phyloP scores from a whole-genome alignment of 2,797 vertebrate genomes.

The Ptychobarbus kaznakovi region DNA sequence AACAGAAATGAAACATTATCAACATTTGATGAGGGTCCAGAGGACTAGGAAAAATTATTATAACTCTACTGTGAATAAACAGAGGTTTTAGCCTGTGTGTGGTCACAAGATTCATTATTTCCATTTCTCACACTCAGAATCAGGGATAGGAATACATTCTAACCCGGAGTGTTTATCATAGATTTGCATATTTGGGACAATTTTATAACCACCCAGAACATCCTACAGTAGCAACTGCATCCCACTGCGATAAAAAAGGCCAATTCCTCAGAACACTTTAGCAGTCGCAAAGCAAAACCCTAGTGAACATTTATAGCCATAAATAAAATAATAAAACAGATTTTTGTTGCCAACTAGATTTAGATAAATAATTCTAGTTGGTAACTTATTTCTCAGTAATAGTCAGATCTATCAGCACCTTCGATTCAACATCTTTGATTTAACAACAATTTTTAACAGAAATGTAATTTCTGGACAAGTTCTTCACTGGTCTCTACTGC shows the following conservation, averaged over 20 bases:
- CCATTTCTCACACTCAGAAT: neutral
- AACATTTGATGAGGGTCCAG: constrained; percentile 22
- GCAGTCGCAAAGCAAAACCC: neutral
- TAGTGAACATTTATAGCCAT: neutral
- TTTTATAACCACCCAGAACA: neutral
- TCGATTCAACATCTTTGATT: neutral
- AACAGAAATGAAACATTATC: constrained; percentile 52
- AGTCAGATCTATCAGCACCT: neutral
- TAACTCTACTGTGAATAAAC: constrained; percentile 31
- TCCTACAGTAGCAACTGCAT: neutral
- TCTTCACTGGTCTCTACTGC: neutral
- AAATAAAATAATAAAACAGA: too few relatives aligned
- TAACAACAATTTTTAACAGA: neutral
- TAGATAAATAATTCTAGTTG: neutral
- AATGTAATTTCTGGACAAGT: neutral
- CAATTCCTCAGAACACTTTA: neutral
- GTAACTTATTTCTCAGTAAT: neutral
- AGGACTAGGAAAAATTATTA: constrained; percentile 36
- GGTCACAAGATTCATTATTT: constrained; percentile 14
- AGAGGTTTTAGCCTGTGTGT: constrained; percentile 10
- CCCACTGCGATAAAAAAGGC: neutral
- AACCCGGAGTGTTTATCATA: neutral
- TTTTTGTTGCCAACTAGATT: neutral
- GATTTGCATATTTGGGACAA: neutral
- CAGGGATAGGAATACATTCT: neutral